phyloP scores from a whole-genome alignment of 2,113 vertebrate species.

The Cinclus mexicanus region DNA sequence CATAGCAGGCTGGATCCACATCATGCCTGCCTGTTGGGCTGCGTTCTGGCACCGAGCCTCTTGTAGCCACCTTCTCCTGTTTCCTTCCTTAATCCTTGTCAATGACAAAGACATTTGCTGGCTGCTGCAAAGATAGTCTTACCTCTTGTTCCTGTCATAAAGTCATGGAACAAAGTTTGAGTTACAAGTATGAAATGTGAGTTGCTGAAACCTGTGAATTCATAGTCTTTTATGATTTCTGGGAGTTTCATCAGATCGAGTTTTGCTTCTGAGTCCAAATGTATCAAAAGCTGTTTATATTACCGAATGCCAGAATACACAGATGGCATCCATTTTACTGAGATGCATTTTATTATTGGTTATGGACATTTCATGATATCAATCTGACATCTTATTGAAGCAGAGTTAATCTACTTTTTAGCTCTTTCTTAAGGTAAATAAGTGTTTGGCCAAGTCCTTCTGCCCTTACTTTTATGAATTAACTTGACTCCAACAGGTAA shows the following conservation, averaged over 20 bases:
- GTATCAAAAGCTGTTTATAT: conserved; percentile 23
- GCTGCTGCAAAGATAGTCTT: not conserved
- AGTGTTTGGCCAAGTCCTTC: not conserved
- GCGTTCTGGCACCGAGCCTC: not conserved
- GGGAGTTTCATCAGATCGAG: not conserved
- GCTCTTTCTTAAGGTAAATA: not conserved
- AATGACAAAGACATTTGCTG: not conserved
- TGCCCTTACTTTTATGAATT: not conserved
- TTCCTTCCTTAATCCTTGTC: not conserved
- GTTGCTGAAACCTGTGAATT: not conserved
- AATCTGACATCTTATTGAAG: not conserved
- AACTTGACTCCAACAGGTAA: not conserved
- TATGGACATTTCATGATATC: not conserved
- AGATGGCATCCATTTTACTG: conserved; percentile 20
- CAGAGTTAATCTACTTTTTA: not conserved
- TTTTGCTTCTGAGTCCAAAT: not conserved
- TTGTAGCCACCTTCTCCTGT: not conserved
- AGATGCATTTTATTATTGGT: not conserved
- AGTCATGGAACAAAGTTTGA: not conserved
- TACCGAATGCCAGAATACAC: not conserved
- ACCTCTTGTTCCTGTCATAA: conserved; percentile 9
- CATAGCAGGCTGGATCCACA: not conserved
- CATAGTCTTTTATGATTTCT: not conserved
- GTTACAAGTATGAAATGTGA: not conserved
- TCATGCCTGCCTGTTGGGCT: not conserved